Evolutionary conservation across 2,888 invertebrate species (phyloP), one percentile per base, ranked within the genome.

Genomic region (Petrolisthes cinctipes): DNA sequence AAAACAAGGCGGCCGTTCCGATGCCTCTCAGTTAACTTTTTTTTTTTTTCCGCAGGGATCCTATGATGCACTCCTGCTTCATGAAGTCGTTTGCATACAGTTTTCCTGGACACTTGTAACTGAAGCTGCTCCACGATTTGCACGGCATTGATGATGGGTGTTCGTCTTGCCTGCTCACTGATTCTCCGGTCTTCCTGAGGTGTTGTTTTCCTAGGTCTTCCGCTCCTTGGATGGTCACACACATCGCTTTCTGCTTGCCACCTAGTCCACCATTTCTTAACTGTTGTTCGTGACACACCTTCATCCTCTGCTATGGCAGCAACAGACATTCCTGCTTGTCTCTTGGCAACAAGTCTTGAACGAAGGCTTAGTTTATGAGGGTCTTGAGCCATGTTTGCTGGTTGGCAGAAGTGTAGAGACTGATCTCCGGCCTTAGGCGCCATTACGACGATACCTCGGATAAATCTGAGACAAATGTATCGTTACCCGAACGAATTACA

Each of bases 11-110:
- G 53, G 78, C 17, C 37, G 5, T 37, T 17, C 78, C 78, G 37
- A 51, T 78, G 78, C 78, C 78, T 78, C 7, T 78, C 78, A 78
- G 51, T 78, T 78, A 23, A 51, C 23, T 11, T 73, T n/a, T 73
- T n/a, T n/a, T n/a, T n/a, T 20, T 73, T 17, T n/a, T 17, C 73
- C 9, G 73, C 73, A 73, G 73, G 14, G n/a, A 73, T 73, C 73
- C 73, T 73, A 20, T n/a, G 73, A 73, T 73, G 73, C 7, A 73
- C n/a, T 37, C 78, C 37, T 23, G 5, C 17, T 17, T 17, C 37
- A 78, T 78, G 78, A 78, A 23, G 78, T 78, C 78, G 78, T 78
- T 17, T 23, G 53, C 37, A 51, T 17, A 78, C 51, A 11, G 78
- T 78, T 5, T 23, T 9, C 6, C 7, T 51, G 6, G 78, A 78